phyloP scores from a whole-genome alignment of 2,888 invertebrate genomes.

The Cryptus armator region DNA sequence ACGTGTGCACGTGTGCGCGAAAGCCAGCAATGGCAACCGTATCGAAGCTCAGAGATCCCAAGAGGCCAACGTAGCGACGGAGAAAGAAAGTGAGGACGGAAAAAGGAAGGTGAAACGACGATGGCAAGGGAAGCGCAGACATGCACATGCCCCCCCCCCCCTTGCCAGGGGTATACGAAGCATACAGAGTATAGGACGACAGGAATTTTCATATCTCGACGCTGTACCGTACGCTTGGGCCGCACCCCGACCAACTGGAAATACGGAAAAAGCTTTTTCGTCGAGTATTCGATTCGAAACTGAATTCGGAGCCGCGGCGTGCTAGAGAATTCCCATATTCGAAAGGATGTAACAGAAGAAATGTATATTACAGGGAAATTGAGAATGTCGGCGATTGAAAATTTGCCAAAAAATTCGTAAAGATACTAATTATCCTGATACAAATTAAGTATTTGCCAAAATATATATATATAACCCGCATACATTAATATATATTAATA shows the following conservation, averaged over 20 bases:
- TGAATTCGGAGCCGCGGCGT: slow-evolving; percentile 9
- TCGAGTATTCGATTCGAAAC: slow-evolving; percentile 70
- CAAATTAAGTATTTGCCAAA: too few species aligned
- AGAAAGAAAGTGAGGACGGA: slow-evolving; percentile 65
- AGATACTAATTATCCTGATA: too few species aligned
- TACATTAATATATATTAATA: too few species aligned
- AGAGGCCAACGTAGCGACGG: slow-evolving; percentile 72
- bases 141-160: slow-evolving; percentile 38
- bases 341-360: background rate
- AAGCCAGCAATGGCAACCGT: slow-evolving; percentile 75
- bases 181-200: slow-evolving; percentile 75
- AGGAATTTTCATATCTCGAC: slow-evolving; percentile 82
- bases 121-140: slow-evolving; percentile 53
- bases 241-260: slow-evolving; percentile 16
- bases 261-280: slow-evolving; percentile 47
- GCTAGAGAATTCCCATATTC: background rate
- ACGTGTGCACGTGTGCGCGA: slow-evolving; percentile 47
- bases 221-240: slow-evolving; percentile 60
- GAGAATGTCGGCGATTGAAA: background rate
- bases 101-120: slow-evolving; percentile 48
- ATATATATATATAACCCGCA: too few species aligned
- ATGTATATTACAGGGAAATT: background rate
- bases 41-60: slow-evolving; percentile 77
- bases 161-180: slow-evolving; percentile 13
- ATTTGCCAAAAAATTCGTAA: too few species aligned